Conservation (phyloP, 1,140 invertebrate genomes). For the Cardiocondyla obscurior region DNA sequence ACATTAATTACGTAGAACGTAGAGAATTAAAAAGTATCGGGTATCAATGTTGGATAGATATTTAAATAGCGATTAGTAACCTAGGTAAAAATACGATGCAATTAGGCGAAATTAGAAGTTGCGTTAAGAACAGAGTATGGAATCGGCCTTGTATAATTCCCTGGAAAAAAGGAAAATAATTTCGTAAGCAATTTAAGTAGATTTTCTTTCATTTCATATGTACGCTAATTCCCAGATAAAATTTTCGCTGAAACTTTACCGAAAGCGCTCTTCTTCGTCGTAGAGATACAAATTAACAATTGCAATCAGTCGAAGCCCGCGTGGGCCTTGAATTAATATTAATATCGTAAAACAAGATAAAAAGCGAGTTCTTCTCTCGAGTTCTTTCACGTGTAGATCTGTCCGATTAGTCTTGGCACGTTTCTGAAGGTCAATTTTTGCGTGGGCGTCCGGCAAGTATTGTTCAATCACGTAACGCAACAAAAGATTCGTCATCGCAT, state of each 20-base stretch:
- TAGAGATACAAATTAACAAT: no score
- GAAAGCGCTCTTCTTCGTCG: no score
- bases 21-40: background rate
- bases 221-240: no score
- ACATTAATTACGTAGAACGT: background rate
- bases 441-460: background rate
- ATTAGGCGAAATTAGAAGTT: background rate
- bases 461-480: conserved; percentile 13
- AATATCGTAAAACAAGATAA: no score
- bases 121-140: background rate
- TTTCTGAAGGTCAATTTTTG: conserved; percentile 22
- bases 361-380: no score
- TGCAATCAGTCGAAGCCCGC: background rate
- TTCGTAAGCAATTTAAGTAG: background rate
- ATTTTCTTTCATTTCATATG: background rate
- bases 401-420: background rate
- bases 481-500: background rate
- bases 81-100: background rate
- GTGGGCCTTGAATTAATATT: no score
- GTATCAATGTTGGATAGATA: background rate
- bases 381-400: background rate
- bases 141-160: background rate
- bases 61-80: background rate
- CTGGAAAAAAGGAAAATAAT: background rate
- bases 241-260: no score